Evolutionary conservation across 1,140 invertebrate species (phyloP).

Genomic region (Diorhabda carinulata): DNA sequence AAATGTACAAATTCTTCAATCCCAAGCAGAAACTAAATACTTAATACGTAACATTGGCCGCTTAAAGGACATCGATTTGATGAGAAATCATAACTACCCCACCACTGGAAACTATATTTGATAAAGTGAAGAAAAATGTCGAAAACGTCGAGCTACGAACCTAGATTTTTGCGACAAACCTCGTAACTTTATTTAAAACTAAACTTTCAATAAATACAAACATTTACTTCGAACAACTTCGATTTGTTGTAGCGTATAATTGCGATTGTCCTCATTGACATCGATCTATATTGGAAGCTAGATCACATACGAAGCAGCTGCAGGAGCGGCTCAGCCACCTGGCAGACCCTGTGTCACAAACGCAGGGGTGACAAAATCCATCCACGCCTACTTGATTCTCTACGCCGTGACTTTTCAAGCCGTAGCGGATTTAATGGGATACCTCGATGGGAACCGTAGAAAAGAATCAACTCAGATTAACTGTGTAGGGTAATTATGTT

Average conservation of each 20-base stretch:
- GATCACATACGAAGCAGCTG: constrained; percentile 17
- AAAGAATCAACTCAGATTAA: not conserved
- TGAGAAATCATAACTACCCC: no score
- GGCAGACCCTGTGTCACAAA: constrained; percentile 30
- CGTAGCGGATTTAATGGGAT: constrained; percentile 44
- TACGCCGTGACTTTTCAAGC: constrained; percentile 48
- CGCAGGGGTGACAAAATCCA: constrained; percentile 45
- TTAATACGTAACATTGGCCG: no score
- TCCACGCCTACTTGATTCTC: constrained; percentile 49
- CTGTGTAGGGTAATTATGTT: no score
- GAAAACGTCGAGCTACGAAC: no score
- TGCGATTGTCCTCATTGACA: constrained; percentile 7
- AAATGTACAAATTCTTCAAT: no score
- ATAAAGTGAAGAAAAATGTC: no score
- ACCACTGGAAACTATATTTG: no score
- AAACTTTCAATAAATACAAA: no score
- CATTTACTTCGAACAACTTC: not conserved
- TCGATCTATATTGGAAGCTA: constrained; percentile 1
- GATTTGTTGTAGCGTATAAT: constrained; percentile 16
- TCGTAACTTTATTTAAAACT: no score
- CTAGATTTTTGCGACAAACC: no score
- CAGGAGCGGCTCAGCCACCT: constrained; percentile 34
- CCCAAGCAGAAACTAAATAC: no score
- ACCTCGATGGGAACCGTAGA: not conserved
- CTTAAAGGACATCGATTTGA: no score